Conservation (phyloP, 2,888 invertebrate genomes). For the Lithodes maja region DNA sequence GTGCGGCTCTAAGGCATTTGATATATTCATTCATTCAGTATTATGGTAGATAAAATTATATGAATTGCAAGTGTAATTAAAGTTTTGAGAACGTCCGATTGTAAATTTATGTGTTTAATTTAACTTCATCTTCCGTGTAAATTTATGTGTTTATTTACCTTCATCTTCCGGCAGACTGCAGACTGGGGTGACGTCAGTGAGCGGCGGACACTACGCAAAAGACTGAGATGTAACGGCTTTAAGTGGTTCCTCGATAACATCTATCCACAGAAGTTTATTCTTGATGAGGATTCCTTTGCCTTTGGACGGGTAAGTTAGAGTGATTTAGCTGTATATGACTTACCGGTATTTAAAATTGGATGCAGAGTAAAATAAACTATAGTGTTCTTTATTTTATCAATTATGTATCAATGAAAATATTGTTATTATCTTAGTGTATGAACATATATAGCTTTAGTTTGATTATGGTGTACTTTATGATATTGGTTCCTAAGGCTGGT, state of each 20-base stretch:
- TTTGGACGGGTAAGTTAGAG: constrained; percentile 69
- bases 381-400: too few species aligned
- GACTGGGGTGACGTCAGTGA: constrained; percentile 68
- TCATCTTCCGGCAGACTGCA: constrained; percentile 36
- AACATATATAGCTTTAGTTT: too few species aligned
- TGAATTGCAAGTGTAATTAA: too few species aligned
- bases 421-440: too few species aligned
- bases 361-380: too few species aligned
- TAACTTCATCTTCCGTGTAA: neutral
- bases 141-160: neutral
- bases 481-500: neutral
- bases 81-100: neutral
- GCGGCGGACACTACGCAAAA: constrained; percentile 57
- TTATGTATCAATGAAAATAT: too few species aligned
- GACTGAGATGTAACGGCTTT: constrained; percentile 64
- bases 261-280: constrained; percentile 70
- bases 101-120: neutral
- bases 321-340: too few species aligned
- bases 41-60: too few species aligned
- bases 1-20: too few species aligned
- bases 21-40: too few species aligned
- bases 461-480: neutral
- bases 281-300: constrained; percentile 71
- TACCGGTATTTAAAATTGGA: too few species aligned
- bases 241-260: constrained; percentile 70